Evolutionary conservation across 92 coral and sea anemone species (phyloP).

Genomic region (Plumapathes pennacea): DNA sequence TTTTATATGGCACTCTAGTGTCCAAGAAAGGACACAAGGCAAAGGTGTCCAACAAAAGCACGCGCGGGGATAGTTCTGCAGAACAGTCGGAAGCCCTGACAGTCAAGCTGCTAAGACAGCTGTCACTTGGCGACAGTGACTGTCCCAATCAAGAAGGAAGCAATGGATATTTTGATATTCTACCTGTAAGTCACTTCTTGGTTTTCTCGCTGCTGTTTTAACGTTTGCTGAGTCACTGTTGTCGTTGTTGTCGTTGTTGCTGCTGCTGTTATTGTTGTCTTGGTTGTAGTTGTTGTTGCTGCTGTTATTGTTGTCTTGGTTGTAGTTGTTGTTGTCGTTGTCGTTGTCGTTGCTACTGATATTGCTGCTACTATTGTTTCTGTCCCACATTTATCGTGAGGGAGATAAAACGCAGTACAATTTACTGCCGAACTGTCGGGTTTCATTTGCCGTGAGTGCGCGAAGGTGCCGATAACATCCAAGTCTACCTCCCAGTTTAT

Average conservation of each 20-base stretch:
- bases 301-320: background rate
- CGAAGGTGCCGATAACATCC: too few relatives aligned
- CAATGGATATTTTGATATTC: slow-evolving; percentile 77
- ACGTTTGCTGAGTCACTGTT: background rate
- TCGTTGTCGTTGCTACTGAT: background rate
- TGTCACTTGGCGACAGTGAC: slow-evolving; percentile 44
- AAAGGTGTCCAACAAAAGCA: background rate
- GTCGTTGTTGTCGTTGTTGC: background rate
- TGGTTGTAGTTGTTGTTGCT: background rate
- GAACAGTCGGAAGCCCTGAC: slow-evolving; percentile 31
- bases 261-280: background rate
- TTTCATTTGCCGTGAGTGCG: too few relatives aligned
- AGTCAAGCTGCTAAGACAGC: slow-evolving; percentile 46
- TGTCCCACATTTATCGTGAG: background rate
- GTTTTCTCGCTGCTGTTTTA: background rate
- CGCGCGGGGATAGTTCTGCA: background rate
- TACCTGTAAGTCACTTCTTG: slow-evolving; percentile 55
- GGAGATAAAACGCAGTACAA: too few relatives aligned
- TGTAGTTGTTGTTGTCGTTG: background rate
- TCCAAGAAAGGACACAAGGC: background rate
- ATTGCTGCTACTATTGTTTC: background rate
- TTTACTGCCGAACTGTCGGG: too few relatives aligned
- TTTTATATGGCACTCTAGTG: slow-evolving; percentile 59
- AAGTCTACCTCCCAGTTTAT: too few relatives aligned
- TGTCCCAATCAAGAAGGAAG: slow-evolving; percentile 7